Conservation (phyloP, 2,797 vertebrate species). For the Uromys caudimaculatus region DNA sequence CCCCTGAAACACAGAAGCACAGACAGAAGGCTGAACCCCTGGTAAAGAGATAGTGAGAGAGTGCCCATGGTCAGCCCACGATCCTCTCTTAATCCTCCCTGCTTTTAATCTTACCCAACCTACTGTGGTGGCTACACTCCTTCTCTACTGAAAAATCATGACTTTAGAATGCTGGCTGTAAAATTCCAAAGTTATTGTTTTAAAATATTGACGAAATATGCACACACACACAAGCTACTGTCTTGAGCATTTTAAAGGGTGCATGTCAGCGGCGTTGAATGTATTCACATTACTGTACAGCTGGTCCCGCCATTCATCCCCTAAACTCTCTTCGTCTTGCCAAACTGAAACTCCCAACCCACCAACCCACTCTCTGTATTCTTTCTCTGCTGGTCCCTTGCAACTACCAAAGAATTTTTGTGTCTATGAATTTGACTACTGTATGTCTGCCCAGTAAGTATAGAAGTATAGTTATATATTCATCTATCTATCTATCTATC, state of each 20-base stretch:
- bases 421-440: not conserved
- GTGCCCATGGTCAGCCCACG: rapidly evolving
- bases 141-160: not conserved
- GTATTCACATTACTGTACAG: not conserved
- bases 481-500: not conserved
- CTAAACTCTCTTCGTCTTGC: not conserved
- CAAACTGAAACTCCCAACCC: not conserved
- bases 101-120: not conserved
- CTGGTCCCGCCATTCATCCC: rapidly evolving
- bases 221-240: not conserved
- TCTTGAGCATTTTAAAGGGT: not conserved
- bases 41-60: rapidly evolving
- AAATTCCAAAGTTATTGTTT: not conserved
- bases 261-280: not conserved
- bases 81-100: not conserved
- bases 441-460: not conserved
- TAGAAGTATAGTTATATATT: not conserved
- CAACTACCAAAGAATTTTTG: not conserved
- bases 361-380: not conserved
- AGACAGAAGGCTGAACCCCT: rapidly evolving
- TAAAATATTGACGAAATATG: not conserved
- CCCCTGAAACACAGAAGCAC: not conserved
- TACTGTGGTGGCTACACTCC: not conserved
- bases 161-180: not conserved
- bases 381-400: not conserved